A percentile compares a stretch with the other conserved stretches of the same genome.
Conservation (phyloP, 2,888 invertebrate genomes). For the Smittia sp. region DNA sequence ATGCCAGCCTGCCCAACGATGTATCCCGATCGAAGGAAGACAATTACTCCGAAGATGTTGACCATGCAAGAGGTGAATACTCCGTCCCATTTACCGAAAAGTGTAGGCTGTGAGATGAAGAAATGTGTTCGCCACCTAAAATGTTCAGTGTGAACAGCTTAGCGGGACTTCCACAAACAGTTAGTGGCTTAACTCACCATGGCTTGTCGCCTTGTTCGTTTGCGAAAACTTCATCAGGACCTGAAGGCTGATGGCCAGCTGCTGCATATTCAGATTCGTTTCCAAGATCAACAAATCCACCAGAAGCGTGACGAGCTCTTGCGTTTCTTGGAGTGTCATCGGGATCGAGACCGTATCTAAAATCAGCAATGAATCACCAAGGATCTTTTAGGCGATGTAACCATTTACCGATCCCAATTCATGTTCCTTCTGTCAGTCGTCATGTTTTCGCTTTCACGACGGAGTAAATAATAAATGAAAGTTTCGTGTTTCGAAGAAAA, state of each 20-base stretch:
- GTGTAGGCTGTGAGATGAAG: slow-evolving; percentile 90
- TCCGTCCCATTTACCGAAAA: slow-evolving; percentile 85
- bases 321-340: slow-evolving; percentile 53
- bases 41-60: slow-evolving; percentile 96
- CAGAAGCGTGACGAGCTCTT: slow-evolving; percentile 63
- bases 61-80: slow-evolving; percentile 97
- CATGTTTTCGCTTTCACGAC: not conserved
- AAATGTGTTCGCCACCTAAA: slow-evolving; percentile 95
- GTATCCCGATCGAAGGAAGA: slow-evolving; percentile 95
- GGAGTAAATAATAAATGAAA: not conserved
- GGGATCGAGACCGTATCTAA: slow-evolving; percentile 51
- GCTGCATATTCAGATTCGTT: slow-evolving; percentile 73
- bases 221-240: slow-evolving; percentile 86
- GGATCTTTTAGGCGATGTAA: not conserved
- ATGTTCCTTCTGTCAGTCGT: slow-evolving; percentile 19
- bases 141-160: not conserved
- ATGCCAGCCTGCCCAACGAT: slow-evolving; percentile 90
- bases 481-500: too few species aligned
- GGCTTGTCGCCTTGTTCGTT: slow-evolving; percentile 75
- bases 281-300: slow-evolving; percentile 72
- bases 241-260: slow-evolving; percentile 80
- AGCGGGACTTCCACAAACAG: not conserved
- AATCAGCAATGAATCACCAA: not conserved
- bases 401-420: slow-evolving; percentile 31
- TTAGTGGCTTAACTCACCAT: slow-evolving; percentile 47